Conservation (phyloP, 2,797 vertebrate species). For the Sarcoramphus papa region DNA sequence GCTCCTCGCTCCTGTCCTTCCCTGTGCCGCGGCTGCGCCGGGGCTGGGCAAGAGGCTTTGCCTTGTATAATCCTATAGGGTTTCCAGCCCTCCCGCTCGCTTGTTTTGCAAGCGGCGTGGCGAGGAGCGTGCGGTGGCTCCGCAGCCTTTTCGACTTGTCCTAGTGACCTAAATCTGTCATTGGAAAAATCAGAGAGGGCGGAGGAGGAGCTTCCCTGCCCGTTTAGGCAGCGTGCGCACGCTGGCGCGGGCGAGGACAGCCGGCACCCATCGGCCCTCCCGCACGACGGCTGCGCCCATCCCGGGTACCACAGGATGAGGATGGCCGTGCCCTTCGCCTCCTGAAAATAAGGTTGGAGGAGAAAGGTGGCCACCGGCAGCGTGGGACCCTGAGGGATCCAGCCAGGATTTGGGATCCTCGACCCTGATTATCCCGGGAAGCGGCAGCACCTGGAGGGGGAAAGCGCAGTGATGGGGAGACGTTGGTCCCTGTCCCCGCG, state of each 20-base stretch:
- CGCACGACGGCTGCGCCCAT: background rate
- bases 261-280: background rate
- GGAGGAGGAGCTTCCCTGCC: slow-evolving; percentile 47
- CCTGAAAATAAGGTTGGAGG: background rate
- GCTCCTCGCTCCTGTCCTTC: background rate
- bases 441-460: background rate
- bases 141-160: slow-evolving; percentile 52
- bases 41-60: background rate
- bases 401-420: background rate
- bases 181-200: slow-evolving; percentile 46
- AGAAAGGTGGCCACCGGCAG: accelerated
- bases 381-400: background rate
- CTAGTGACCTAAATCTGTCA: slow-evolving; percentile 70
- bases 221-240: background rate
- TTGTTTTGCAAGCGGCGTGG: slow-evolving; percentile 51
- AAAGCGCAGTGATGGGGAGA: accelerated
- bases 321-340: accelerated
- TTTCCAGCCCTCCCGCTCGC: slow-evolving; percentile 36
- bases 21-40: background rate
- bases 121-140: slow-evolving; percentile 50
- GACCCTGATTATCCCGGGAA: accelerated
- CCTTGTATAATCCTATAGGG: slow-evolving; percentile 52
- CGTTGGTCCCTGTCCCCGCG: accelerated
- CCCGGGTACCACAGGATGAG: accelerated
- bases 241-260: background rate